phyloP scores from a whole-genome alignment of 2,888 invertebrate species.

The Drosophila siamana region DNA sequence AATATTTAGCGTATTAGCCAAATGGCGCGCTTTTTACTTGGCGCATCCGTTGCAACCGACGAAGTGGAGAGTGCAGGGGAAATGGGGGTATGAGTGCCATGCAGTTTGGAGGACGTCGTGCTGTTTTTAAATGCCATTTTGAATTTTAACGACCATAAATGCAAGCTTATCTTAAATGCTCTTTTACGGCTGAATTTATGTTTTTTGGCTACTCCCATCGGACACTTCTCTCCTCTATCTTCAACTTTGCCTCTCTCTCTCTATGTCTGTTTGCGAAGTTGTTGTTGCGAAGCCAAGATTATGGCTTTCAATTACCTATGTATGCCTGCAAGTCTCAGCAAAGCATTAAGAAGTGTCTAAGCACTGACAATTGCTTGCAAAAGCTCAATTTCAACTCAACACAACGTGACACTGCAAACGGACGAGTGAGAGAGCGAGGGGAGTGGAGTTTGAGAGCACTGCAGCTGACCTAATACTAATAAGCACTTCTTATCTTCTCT shows the following conservation, averaged over 20 bases:
- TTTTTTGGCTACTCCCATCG: conserved; percentile 25
- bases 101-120: conserved; percentile 55
- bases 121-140: conserved; percentile 77
- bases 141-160: conserved; percentile 82
- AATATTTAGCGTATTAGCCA: conserved; percentile 81
- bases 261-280: conserved; percentile 7
- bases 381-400: background rate
- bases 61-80: background rate
- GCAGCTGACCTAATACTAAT: background rate
- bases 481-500: background rate
- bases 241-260: background rate
- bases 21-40: conserved; percentile 79
- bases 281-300: conserved; percentile 51
- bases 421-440: background rate
- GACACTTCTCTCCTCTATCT: background rate
- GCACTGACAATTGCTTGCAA: conserved; percentile 20
- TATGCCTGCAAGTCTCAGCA: conserved; percentile 26
- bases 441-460: background rate
- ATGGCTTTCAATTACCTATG: conserved; percentile 70
- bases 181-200: conserved; percentile 80
- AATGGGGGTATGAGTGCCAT: conserved; percentile 34
- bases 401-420: background rate
- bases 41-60: conserved; percentile 72
- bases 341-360: conserved; percentile 16
- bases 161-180: conserved; percentile 81